Percentiles rank a stretch among this genome's conserved stretches.
Evolutionary conservation across 2,797 vertebrate genomes (phyloP).

Genomic region (Acrossocheilus wenchowensis): DNA sequence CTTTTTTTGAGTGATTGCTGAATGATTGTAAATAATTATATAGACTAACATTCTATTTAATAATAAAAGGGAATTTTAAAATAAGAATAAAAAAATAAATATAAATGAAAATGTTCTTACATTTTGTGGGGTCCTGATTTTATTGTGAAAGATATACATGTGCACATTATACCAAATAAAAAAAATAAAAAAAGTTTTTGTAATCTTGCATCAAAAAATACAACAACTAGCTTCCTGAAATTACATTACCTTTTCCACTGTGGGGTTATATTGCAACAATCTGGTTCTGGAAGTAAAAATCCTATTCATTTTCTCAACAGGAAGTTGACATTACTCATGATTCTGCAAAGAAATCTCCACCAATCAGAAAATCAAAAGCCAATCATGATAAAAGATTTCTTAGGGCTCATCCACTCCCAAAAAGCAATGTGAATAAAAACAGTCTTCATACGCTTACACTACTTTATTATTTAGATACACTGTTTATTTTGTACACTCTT

Average conservation of each 20-base stretch:
- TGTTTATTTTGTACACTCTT: no score
- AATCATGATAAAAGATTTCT: not conserved
- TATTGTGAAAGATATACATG: not conserved
- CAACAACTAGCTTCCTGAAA: not conserved
- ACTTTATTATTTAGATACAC: no score
- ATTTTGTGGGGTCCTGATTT: not conserved
- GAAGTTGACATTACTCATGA: not conserved
- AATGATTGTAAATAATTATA: slow-evolving; percentile 26
- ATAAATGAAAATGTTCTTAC: not conserved
- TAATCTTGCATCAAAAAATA: not conserved
- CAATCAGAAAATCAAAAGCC: not conserved
- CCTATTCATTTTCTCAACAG: not conserved
- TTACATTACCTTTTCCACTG: not conserved
- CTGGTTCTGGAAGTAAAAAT: not conserved
- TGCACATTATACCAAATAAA: not conserved
- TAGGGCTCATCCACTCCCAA: not conserved
- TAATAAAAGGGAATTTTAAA: not conserved
- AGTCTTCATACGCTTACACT: no score
- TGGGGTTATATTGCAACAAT: not conserved
- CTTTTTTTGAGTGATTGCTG: not conserved
- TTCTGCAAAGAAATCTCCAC: not conserved
- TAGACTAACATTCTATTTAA: not conserved
- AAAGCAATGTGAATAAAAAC: no score
- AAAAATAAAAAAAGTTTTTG: not conserved
- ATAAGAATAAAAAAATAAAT: slow-evolving; percentile 19